These are phyloP conservation scores for Nasonovia ribisnigri DNA, from an alignment of 2,888 invertebrate species.

Conservation along the genomic window DNA sequence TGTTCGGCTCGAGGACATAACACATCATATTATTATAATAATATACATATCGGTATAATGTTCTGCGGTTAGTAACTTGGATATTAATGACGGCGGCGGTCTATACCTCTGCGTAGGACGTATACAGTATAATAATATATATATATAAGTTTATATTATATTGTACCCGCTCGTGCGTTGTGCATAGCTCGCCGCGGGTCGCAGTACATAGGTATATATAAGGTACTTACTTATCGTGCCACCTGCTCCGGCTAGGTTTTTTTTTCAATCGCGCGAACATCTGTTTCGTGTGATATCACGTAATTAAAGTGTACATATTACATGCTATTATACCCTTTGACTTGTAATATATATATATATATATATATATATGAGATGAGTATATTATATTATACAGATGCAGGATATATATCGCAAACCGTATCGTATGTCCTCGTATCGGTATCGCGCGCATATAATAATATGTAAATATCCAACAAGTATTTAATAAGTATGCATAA, in stretches of 20 bases:
- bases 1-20: constrained; percentile 57
- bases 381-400: not conserved
- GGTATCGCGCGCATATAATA: not conserved
- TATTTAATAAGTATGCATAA: not conserved
- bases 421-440: not conserved
- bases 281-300: constrained; percentile 14
- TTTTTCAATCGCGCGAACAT: constrained; percentile 8
- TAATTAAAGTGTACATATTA: not conserved
- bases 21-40: not conserved
- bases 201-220: not conserved
- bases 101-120: not conserved
- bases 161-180: constrained; percentile 1
- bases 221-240: not conserved
- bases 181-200: not conserved
- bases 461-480: not conserved
- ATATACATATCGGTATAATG: not conserved
- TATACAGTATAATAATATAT: not conserved
- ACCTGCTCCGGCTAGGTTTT: constrained; percentile 25
- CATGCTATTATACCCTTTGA: not conserved
- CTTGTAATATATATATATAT: not conserved
- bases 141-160: not conserved
- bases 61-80: not conserved
- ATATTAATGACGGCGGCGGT: constrained; percentile 15
- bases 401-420: not conserved
- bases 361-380: not conserved